Percentiles rank a stretch among this genome's conserved stretches.
These are phyloP conservation scores for Paramuricea clavata DNA, from an alignment of 92 coral and sea anemone genomes.

Conservation along the genomic window DNA sequence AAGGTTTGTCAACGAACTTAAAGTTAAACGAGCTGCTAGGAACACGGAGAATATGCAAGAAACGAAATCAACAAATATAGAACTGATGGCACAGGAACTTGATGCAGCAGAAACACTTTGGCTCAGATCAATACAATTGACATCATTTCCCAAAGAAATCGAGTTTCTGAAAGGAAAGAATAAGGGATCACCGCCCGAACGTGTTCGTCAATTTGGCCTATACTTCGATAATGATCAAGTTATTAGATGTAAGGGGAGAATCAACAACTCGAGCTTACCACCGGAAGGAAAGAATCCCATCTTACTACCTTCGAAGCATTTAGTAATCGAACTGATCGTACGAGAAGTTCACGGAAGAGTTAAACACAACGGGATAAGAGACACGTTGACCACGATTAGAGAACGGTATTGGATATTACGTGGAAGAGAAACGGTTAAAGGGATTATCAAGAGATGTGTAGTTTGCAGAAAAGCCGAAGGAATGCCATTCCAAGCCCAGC, in stretches of 20 bases:
- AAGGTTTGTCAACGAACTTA: too few relatives aligned
- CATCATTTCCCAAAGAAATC: too few relatives aligned
- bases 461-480: constrained; percentile 41
- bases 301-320: constrained; percentile 30
- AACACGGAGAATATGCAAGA: too few relatives aligned
- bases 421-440: constrained; percentile 47
- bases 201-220: too few relatives aligned
- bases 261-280: neutral
- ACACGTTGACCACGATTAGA: constrained; percentile 51
- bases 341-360: constrained; percentile 33
- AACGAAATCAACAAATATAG: too few relatives aligned
- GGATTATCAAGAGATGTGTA: constrained; percentile 37
- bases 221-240: neutral
- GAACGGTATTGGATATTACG: constrained; percentile 39
- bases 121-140: too few relatives aligned
- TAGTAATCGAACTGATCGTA: constrained; percentile 21
- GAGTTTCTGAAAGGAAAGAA: too few relatives aligned
- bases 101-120: too few relatives aligned
- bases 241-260: constrained; percentile 36
- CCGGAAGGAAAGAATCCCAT: constrained; percentile 38
- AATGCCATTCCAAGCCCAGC: neutral
- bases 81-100: too few relatives aligned
- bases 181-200: too few relatives aligned
- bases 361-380: constrained; percentile 51
- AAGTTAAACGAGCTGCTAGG: too few relatives aligned